Conservation (phyloP, 2,888 invertebrate species). For the Antheraea assamensis region DNA sequence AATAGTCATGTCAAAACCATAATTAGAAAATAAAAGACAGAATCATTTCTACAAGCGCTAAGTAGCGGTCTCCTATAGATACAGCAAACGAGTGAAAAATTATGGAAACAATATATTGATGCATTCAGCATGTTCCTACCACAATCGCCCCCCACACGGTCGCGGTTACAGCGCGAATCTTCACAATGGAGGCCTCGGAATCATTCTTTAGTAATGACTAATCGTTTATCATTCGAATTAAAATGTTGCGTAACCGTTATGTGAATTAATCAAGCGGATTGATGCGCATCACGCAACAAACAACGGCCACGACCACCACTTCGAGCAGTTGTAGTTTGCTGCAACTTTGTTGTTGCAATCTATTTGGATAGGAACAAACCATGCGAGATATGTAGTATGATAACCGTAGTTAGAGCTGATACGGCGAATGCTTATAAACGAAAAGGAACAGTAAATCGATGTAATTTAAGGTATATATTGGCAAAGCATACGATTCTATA, state of each 20-base stretch:
- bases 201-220: constrained; percentile 10
- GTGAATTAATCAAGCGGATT: constrained; percentile 7
- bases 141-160: not conserved
- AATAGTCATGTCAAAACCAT: no score
- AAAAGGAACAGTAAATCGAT: not conserved
- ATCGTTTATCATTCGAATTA: constrained; percentile 11
- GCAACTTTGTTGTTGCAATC: not conserved
- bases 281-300: not conserved
- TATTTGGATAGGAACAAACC: not conserved
- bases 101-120: not conserved
- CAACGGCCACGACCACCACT: not conserved
- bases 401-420: not conserved
- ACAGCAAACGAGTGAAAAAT: not conserved
- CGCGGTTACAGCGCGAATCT: not conserved
- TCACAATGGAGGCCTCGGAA: not conserved
- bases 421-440: not conserved
- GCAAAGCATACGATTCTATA: no score
- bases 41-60: no score
- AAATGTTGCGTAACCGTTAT: constrained; percentile 1
- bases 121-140: not conserved
- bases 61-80: no score
- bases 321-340: not conserved
- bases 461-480: no score
- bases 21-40: no score
- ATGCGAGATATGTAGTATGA: not conserved